Evolutionary conservation across 2,113 vertebrate species (phyloP).

Genomic region (Rhadina sibilatrix): DNA sequence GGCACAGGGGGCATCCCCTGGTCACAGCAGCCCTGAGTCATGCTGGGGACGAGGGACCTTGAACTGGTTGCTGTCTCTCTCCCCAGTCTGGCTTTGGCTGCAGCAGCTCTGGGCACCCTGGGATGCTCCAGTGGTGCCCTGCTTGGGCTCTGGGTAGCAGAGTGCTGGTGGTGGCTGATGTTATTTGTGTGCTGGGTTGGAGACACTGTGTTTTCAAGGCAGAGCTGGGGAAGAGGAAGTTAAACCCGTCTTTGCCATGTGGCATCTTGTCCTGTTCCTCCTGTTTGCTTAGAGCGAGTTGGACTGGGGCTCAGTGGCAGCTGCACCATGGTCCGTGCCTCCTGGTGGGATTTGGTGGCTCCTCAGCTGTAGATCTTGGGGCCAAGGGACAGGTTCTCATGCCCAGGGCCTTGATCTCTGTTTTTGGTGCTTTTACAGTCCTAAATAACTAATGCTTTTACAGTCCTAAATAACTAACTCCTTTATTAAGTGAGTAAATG

Average conservation of each 20-base stretch:
- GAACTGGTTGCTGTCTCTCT: neutral
- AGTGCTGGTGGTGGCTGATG: neutral
- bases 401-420: neutral
- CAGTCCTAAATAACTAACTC: neutral
- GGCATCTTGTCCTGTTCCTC: neutral
- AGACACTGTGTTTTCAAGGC: neutral
- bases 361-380: neutral
- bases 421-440: neutral
- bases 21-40: neutral
- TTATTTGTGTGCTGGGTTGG: neutral
- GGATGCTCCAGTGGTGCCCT: neutral
- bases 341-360: neutral
- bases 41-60: rapidly evolving
- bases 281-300: neutral
- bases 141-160: rapidly evolving
- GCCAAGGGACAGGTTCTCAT: neutral
- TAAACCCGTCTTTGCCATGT: neutral
- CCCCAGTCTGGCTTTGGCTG: neutral
- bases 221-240: neutral
- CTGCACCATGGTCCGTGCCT: rapidly evolving
- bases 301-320: neutral
- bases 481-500: neutral
- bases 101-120: neutral
- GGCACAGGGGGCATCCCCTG: neutral
- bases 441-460: neutral